Evolutionary conservation across 2,888 invertebrate species (phyloP).

Genomic region (Nephrotoma flavescens): DNA sequence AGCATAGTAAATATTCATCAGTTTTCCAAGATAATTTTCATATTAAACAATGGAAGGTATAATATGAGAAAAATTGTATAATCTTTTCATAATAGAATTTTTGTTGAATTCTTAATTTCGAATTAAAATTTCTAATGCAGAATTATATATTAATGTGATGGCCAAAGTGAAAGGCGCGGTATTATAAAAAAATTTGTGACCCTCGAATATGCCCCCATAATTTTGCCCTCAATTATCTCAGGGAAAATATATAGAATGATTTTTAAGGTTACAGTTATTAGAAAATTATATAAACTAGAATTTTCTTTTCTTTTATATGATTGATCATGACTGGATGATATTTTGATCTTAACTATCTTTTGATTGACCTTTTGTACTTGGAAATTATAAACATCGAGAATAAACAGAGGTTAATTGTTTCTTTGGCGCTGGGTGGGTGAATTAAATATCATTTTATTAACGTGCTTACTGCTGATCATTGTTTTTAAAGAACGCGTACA

Average conservation of each 20-base stretch:
- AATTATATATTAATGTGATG: not conserved
- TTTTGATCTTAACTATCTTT: not conserved
- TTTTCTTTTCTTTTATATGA: not conserved
- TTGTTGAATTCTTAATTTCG: not conserved
- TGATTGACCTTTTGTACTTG: not conserved
- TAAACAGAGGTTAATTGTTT: not conserved
- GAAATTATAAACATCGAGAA: not conserved
- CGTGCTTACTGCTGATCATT: not conserved
- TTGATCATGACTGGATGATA: not conserved
- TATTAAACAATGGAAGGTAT: not conserved
- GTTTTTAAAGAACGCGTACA: not conserved
- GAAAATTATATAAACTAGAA: not conserved
- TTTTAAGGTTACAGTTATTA: not conserved
- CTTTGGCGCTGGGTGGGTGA: not conserved
- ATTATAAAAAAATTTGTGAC: not conserved
- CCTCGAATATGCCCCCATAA: not conserved
- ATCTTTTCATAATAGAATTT: not conserved
- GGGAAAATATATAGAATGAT: not conserved
- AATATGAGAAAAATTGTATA: not conserved
- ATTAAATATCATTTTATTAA: not conserved
- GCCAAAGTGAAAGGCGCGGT: not conserved
- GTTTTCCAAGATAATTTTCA: not conserved
- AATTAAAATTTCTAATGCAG: not conserved
- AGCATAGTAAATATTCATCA: not conserved
- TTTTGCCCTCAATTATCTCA: not conserved